Percentiles rank a stretch among this genome's conserved stretches.
phyloP scores from a whole-genome alignment of 2,888 invertebrate genomes.

The Nomada ruficornis region DNA sequence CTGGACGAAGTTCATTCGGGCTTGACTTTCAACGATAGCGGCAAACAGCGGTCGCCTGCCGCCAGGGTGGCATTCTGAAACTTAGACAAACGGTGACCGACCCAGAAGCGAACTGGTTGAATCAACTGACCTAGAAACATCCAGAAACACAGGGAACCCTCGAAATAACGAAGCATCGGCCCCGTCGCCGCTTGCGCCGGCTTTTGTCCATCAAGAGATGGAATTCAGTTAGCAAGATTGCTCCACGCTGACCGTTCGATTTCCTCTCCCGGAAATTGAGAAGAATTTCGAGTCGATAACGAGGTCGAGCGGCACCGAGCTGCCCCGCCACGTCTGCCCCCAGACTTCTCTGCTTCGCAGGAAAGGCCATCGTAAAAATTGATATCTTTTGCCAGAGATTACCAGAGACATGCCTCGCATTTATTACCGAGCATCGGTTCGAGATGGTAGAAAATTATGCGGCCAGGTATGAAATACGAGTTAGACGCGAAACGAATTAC shows the following conservation, averaged over 20 bases:
- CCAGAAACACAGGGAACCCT: constrained; percentile 41
- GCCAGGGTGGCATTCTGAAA: constrained; percentile 50
- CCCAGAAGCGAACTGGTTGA: constrained; percentile 60
- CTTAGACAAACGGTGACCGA: constrained; percentile 65
- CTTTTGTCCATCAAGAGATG: constrained; percentile 65
- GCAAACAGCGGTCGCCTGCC: background rate
- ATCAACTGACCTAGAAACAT: constrained; percentile 70
- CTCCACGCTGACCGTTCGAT: constrained; percentile 58
- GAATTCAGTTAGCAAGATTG: constrained; percentile 68
- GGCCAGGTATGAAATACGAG: constrained; percentile 9
- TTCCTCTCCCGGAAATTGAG: constrained; percentile 61
- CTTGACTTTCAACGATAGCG: constrained; percentile 68
- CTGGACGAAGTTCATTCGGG: constrained; percentile 65
- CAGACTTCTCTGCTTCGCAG: background rate
- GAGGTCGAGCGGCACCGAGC: constrained; percentile 23
- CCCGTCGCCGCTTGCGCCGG: constrained; percentile 11
- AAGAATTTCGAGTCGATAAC: constrained; percentile 58
- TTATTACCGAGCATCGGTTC: constrained; percentile 5
- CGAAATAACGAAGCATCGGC: constrained; percentile 33
- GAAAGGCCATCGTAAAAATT: constrained; percentile 38
- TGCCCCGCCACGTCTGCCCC: background rate
- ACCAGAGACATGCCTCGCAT: constrained; percentile 3
- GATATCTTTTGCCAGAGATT: constrained; percentile 20
- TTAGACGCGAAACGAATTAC: background rate
- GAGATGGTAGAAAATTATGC: background rate